Evolutionary conservation across 2,797 vertebrate genomes (phyloP).

Genomic region (Thaleichthys pacificus): DNA sequence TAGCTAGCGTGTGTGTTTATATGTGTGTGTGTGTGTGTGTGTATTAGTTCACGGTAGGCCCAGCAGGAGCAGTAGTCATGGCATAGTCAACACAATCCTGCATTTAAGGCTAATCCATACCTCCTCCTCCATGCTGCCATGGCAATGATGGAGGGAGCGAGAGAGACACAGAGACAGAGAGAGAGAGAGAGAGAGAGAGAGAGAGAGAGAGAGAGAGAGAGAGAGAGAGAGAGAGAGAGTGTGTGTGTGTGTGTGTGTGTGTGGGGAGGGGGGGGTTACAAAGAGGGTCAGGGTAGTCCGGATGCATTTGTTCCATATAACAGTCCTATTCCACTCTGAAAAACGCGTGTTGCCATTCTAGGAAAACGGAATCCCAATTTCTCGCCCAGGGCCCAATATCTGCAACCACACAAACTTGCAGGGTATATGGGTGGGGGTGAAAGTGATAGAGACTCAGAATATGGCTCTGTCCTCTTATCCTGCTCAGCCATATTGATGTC

Average conservation of each 20-base stretch:
- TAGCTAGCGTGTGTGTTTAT: too few species aligned
- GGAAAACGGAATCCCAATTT: constrained; percentile 62
- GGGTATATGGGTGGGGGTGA: constrained; percentile 56
- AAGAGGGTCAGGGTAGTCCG: constrained; percentile 62
- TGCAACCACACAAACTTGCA: constrained; percentile 73
- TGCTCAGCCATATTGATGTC: constrained; percentile 74
- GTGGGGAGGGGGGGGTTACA: constrained; percentile 54
- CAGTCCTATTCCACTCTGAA: constrained; percentile 68
- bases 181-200: constrained; percentile 23
- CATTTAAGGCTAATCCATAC: constrained; percentile 70
- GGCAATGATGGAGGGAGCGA: constrained; percentile 51
- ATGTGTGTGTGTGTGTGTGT: too few species aligned
- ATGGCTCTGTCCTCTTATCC: constrained; percentile 75
- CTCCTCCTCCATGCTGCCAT: constrained; percentile 54
- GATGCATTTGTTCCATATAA: constrained; percentile 78
- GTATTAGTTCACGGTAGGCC: not conserved
- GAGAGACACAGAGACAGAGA: constrained; percentile 52
- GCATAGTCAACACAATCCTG: constrained; percentile 66
- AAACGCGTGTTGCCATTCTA: constrained; percentile 57
- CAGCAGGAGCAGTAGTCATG: constrained; percentile 44
- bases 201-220: constrained; percentile 53
- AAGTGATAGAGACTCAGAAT: constrained; percentile 64
- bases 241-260: constrained; percentile 17
- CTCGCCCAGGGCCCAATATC: constrained; percentile 71
- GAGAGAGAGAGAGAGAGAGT: constrained; percentile 30